Percentiles rank a stretch among this genome's conserved stretches.
Conservation (phyloP, 2,797 vertebrate genomes). For the Dendrocincla tyrannina region DNA sequence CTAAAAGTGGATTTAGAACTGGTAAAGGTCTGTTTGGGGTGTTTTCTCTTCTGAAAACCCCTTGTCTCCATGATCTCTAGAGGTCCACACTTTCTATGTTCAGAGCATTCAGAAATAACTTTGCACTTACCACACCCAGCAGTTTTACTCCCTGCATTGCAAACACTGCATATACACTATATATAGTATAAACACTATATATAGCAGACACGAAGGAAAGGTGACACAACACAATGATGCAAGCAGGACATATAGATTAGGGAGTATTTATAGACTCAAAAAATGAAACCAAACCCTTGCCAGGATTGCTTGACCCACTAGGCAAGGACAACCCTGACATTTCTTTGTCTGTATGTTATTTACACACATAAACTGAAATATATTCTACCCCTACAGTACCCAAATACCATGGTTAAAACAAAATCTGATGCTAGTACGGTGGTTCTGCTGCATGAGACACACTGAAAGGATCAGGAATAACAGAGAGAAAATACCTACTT, state of each 20-base stretch:
- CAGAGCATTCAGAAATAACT: not conserved
- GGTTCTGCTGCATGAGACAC: not conserved
- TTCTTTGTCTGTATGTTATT: not conserved
- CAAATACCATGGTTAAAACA: not conserved
- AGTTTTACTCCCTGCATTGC: not conserved
- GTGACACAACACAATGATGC: slow-evolving; percentile 13
- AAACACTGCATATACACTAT: not conserved
- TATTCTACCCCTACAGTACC: not conserved
- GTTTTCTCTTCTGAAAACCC: not conserved
- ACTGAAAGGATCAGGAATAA: not conserved
- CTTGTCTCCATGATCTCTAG: not conserved
- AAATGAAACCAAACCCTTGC: not conserved
- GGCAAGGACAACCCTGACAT: not conserved
- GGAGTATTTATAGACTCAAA: slow-evolving; percentile 48
- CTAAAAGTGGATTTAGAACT: not conserved
- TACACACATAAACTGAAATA: not conserved
- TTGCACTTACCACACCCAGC: not conserved
- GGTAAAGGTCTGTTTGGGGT: not conserved
- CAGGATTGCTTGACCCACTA: not conserved
- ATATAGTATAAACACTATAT: not conserved
- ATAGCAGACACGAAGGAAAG: slow-evolving; percentile 1
- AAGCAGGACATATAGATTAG: slow-evolving; percentile 28
- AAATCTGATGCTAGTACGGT: not conserved
- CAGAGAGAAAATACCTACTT: not conserved
- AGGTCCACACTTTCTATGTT: not conserved